Conservation (phyloP, 2,797 vertebrate species). For the Phataginus tricuspis region DNA sequence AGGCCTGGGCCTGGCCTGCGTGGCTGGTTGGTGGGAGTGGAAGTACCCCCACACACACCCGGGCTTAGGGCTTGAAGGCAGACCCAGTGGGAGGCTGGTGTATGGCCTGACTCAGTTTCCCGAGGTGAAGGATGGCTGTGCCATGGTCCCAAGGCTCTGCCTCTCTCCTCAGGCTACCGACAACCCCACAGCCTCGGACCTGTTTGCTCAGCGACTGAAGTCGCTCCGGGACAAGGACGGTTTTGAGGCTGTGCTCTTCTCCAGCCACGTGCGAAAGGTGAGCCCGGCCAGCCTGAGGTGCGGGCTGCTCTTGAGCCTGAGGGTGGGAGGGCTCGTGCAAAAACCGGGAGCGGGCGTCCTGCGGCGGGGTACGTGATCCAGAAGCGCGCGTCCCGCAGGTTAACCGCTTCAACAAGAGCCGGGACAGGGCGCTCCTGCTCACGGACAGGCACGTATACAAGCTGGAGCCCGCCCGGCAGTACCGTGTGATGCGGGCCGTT, state of each 20-base stretch:
- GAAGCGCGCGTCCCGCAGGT: constrained; percentile 68
- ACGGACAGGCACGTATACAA: constrained; percentile 94
- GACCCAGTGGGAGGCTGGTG: too few species aligned
- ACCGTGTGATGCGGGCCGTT: constrained; percentile 90
- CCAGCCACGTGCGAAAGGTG: constrained; percentile 93
- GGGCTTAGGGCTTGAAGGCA: neutral
- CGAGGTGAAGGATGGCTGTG: neutral
- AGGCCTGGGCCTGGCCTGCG: too few species aligned
- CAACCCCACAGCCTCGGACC: constrained; percentile 86
- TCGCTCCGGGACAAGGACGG: constrained; percentile 89
- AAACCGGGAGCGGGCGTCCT: neutral
- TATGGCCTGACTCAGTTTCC: neutral
- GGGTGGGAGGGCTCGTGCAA: too few species aligned
- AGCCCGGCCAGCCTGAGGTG: neutral
- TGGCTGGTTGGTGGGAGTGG: too few species aligned
- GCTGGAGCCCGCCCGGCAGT: constrained; percentile 91
- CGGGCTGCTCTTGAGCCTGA: too few species aligned
- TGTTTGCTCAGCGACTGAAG: constrained; percentile 88
- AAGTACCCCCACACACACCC: too few species aligned
- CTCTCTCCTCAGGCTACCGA: constrained; percentile 87
- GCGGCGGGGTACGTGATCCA: neutral
- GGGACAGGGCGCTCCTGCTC: constrained; percentile 92
- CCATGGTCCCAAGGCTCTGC: neutral
- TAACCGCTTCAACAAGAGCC: constrained; percentile 92
- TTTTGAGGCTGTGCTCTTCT: constrained; percentile 91